Percentiles rank a stretch among this genome's conserved stretches.
phyloP scores from a whole-genome alignment of 2,888 invertebrate species.

The Ceriagrion tenellum region DNA sequence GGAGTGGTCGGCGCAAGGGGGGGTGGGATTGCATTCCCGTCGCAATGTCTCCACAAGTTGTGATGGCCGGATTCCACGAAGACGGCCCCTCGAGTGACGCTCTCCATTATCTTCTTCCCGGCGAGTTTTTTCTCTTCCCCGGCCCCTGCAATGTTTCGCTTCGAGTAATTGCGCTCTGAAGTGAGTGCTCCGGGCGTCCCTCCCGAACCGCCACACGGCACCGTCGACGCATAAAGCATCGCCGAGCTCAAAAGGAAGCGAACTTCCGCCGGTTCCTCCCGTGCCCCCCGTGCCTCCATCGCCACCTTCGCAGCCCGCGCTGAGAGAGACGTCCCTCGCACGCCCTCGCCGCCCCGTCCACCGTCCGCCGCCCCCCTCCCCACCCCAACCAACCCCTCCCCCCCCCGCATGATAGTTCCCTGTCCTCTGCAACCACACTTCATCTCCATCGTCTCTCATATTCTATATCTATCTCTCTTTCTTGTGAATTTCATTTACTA shows the following conservation, averaged over 20 bases:
- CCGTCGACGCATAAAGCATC: neutral
- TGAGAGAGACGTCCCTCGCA: too few species aligned
- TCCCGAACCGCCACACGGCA: neutral
- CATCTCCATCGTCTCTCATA: too few species aligned
- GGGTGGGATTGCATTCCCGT: too few species aligned
- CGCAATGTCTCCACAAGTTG: neutral
- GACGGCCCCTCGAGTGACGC: neutral
- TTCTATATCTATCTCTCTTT: too few species aligned
- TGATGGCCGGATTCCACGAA: neutral
- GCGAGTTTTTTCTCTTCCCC: neutral
- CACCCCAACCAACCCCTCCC: too few species aligned
- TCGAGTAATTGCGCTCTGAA: neutral
- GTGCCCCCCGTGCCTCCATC: neutral
- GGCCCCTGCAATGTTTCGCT: neutral
- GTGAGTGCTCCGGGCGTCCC: neutral
- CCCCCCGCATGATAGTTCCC: neutral
- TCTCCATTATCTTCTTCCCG: slow-evolving; percentile 16
- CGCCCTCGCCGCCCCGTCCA: neutral
- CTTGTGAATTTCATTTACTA: too few species aligned
- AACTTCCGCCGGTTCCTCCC: neutral
- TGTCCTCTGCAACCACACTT: neutral
- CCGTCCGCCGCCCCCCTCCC: neutral
- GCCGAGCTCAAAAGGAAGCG: neutral
- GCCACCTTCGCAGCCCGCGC: neutral
- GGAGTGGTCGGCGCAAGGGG: neutral